Evolutionary conservation across 2,113 vertebrate genomes (phyloP).

Genomic region (Myotis lucifugus): DNA sequence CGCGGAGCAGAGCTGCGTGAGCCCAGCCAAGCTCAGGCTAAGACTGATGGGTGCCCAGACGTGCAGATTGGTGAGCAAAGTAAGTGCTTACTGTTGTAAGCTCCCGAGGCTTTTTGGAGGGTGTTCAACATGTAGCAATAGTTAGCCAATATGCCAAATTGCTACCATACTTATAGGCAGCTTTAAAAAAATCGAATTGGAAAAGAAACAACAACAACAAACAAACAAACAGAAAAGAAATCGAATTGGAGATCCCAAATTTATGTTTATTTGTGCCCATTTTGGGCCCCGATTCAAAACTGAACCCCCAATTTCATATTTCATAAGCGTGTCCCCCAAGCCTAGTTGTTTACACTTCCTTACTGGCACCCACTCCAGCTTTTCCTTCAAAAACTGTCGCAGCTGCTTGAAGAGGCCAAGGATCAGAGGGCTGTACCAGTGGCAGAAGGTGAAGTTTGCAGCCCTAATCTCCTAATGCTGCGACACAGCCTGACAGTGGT

Average conservation of each 20-base stretch:
- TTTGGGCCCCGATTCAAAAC: background rate
- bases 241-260: background rate
- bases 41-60: background rate
- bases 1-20: background rate
- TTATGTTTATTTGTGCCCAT: background rate
- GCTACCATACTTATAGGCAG: background rate
- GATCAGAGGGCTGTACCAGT: background rate
- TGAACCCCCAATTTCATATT: slow-evolving; percentile 38
- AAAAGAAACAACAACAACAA: too few species aligned
- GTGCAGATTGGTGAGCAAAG: background rate
- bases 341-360: slow-evolving; percentile 26
- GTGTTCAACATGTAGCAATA: background rate
- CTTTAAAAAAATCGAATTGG: background rate
- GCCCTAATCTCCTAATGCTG: slow-evolving; percentile 64
- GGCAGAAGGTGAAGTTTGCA: slow-evolving; percentile 61
- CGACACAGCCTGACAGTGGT: slow-evolving; percentile 36
- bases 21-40: background rate
- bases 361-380: background rate
- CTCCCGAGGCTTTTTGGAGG: background rate
- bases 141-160: background rate
- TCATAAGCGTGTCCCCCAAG: background rate
- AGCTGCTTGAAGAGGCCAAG: slow-evolving; percentile 9
- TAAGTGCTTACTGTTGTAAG: background rate
- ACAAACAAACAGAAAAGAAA: background rate
- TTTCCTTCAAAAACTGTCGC: slow-evolving; percentile 47